A percentile compares a stretch with the other conserved stretches of the same genome.
Evolutionary conservation across 2,888 invertebrate species (phyloP).

Genomic region (Orthosia incerta): DNA sequence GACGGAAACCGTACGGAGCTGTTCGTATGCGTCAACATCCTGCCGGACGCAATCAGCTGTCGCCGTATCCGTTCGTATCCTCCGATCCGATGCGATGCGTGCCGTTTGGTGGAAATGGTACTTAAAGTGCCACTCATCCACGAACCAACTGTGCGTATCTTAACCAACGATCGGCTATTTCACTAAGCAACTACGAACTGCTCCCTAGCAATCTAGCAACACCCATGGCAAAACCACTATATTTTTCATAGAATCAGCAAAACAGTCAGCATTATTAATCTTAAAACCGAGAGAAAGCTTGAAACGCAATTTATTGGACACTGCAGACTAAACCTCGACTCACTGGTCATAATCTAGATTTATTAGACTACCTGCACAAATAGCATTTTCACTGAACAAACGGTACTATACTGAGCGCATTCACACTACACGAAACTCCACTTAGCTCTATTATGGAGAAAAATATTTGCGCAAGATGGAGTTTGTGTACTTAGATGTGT

Average conservation of each 20-base stretch:
- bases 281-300: neutral
- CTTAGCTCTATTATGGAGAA: slow-evolving; percentile 53
- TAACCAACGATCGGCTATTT: too few relatives aligned
- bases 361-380: slow-evolving; percentile 54
- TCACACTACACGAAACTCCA: slow-evolving; percentile 58
- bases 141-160: too few relatives aligned
- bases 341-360: slow-evolving; percentile 45
- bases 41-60: too few relatives aligned
- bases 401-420: slow-evolving; percentile 47
- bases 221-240: neutral
- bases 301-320: slow-evolving; percentile 25
- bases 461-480: slow-evolving; percentile 42
- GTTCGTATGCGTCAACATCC: too few relatives aligned
- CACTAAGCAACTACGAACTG: too few relatives aligned
- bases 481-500: slow-evolving; percentile 4
- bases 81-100: too few relatives aligned
- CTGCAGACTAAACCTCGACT: slow-evolving; percentile 7
- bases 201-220: too few relatives aligned
- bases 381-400: slow-evolving; percentile 37
- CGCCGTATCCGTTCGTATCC: too few relatives aligned
- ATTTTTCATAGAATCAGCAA: neutral
- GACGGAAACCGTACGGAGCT: too few relatives aligned
- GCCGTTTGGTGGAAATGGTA: too few relatives aligned
- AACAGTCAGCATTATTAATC: neutral
- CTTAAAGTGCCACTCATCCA: too few relatives aligned